Conservation (phyloP, 2,888 invertebrate genomes). For the Drosophila acutilabella region DNA sequence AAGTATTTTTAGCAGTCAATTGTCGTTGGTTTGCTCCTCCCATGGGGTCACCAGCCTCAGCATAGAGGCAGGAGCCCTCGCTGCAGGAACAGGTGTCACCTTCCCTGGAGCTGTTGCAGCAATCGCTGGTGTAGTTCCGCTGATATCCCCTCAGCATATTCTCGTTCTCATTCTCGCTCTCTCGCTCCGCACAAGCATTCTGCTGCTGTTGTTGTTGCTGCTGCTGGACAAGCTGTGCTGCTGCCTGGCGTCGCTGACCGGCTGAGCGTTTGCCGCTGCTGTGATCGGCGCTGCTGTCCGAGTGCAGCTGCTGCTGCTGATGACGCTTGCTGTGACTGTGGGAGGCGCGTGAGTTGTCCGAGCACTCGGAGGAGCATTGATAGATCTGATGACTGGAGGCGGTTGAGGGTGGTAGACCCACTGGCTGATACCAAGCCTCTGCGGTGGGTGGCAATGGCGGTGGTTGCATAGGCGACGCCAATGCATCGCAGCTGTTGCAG, state of each 20-base stretch:
- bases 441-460: slow-evolving; percentile 82
- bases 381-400: slow-evolving; percentile 84
- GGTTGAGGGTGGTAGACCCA: slow-evolving; percentile 71
- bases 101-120: slow-evolving; percentile 86
- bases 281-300: slow-evolving; percentile 83
- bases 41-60: slow-evolving; percentile 86
- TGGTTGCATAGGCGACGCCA: slow-evolving; percentile 84
- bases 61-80: slow-evolving; percentile 88
- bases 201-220: slow-evolving; percentile 45
- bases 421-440: slow-evolving; percentile 84
- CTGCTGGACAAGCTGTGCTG: slow-evolving; percentile 50
- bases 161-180: slow-evolving; percentile 80
- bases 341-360: slow-evolving; percentile 84
- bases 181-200: slow-evolving; percentile 66
- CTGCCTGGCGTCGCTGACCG: slow-evolving; percentile 43
- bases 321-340: slow-evolving; percentile 70
- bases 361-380: slow-evolving; percentile 85
- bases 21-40: slow-evolving; percentile 44
- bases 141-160: slow-evolving; percentile 70
- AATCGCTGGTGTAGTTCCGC: slow-evolving; percentile 85
- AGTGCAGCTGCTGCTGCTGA: slow-evolving; percentile 75
- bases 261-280: slow-evolving; percentile 61
- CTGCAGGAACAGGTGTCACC: slow-evolving; percentile 88
- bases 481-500: slow-evolving; percentile 85
- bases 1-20: slow-evolving; percentile 73